Percentiles rank a stretch among this genome's conserved stretches.
Conservation (phyloP, 2,113 vertebrate species). For the Perognathus longimembris region DNA sequence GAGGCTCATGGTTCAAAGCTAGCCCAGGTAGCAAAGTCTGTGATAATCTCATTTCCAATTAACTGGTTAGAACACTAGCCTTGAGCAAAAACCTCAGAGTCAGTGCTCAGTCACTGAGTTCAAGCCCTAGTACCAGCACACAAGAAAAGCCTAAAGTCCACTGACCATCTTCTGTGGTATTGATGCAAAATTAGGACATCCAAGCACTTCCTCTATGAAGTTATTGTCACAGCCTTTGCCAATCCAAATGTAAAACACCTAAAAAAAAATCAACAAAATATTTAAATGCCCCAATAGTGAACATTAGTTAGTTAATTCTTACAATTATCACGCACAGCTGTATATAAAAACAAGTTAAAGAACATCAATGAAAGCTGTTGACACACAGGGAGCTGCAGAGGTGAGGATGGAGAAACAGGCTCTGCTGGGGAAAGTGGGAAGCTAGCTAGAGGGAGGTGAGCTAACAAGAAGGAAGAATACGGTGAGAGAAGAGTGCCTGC, state of each 20-base stretch:
- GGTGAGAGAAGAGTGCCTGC: too few relatives aligned
- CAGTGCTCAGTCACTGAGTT: background rate
- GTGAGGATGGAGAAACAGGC: too few relatives aligned
- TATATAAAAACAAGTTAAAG: too few relatives aligned
- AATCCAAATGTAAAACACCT: slow-evolving; percentile 97
- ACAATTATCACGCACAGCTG: background rate
- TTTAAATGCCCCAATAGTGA: background rate
- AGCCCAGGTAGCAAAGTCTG: background rate
- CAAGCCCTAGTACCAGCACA: background rate
- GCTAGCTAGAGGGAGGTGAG: too few relatives aligned
- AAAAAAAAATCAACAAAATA: slow-evolving; percentile 58
- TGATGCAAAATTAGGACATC: slow-evolving; percentile 91
- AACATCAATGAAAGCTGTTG: too few relatives aligned
- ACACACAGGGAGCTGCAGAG: too few relatives aligned
- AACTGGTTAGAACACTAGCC: too few relatives aligned
- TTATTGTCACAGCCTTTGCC: slow-evolving; percentile 92
- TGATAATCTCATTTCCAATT: too few relatives aligned
- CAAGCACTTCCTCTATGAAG: slow-evolving; percentile 97
- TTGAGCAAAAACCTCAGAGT: too few relatives aligned
- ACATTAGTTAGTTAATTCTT: background rate
- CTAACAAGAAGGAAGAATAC: too few relatives aligned
- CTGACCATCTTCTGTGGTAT: slow-evolving; percentile 96
- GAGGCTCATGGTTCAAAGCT: background rate
- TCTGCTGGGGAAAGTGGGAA: too few relatives aligned
- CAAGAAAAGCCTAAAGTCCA: background rate